Evolutionary conservation across 1,140 invertebrate species (phyloP), one percentile per base, ranked within the genome.

Genomic region (Andricus grossulariae): DNA sequence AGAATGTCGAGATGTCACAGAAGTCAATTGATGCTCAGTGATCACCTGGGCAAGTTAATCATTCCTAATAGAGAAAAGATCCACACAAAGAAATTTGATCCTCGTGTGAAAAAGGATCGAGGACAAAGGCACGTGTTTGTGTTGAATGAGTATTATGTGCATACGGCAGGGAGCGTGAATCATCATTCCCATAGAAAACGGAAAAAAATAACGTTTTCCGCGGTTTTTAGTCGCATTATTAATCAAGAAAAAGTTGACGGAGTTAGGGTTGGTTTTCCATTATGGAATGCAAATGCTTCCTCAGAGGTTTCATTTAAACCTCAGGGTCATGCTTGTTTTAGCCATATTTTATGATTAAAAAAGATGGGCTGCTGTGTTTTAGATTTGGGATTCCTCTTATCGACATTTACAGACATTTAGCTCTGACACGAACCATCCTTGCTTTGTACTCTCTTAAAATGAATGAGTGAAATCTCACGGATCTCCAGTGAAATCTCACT

Each of bases 91-190:
- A 60, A 15, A 16, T 32, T 32, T 4, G 21, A 60, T 32, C 2
- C 7, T 57, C 18, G 10, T 7, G 54, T 21, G 54, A 57, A n/a
- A 13, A 60, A 60, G 32, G 21, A 25, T 60, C 8, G 19, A 25
- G 21, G 13, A 60, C 21, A 60, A 60, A 60, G 21, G 55, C 55
- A 32, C 25, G 55, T 60, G 21, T 15, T 60, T 25, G 12, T 32
- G 55, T 60, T 32, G 12, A 60, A 60, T 32, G 11, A 60, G 55
- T 60, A 60, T 60, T 60, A 60, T 60, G 55, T 60, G 55, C 55
- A 60, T 60, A 60, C 12, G 3, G 12, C 21, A 60, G 55, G 55
- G 55, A 60, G 21, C 55, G 32, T 60, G 21, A 60, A 60, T 60
- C 55, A 60, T 60, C 25, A 25, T 60, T 60, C 11, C 0, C 55